Conservation (phyloP, 2,113 vertebrate species). For the Cyanoderma ruficeps region DNA sequence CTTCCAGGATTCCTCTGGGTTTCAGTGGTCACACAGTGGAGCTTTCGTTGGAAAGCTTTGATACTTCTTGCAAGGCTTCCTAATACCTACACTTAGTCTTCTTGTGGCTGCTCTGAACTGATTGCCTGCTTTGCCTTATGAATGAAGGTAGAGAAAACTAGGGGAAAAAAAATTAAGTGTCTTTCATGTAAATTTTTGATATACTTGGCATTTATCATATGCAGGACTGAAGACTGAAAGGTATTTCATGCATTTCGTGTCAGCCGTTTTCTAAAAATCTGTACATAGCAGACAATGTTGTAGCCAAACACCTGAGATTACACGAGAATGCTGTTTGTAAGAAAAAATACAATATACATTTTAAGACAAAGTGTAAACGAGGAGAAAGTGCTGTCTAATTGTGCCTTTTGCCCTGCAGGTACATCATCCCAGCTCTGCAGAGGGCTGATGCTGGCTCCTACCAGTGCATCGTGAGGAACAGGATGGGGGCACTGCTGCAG, state of each 20-base stretch:
- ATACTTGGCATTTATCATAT: not conserved
- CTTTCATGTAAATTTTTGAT: not conserved
- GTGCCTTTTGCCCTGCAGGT: slow-evolving; percentile 65
- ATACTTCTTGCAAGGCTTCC: not conserved
- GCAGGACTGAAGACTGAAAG: not conserved
- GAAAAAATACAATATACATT: not conserved
- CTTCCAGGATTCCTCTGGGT: not conserved
- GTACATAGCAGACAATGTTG: not conserved
- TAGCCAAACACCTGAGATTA: not conserved
- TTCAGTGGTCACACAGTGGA: not conserved
- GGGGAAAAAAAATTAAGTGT: not conserved
- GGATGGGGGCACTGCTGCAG: slow-evolving; percentile 86
- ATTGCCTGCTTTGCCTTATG: not conserved
- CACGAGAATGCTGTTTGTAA: not conserved
- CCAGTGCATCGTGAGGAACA: slow-evolving; percentile 86
- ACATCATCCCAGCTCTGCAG: slow-evolving; percentile 77
- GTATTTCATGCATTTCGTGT: not conserved
- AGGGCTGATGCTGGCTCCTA: slow-evolving; percentile 82
- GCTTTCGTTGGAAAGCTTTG: not conserved
- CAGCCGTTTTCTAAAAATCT: not conserved
- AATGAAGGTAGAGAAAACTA: not conserved
- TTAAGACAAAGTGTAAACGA: not conserved
- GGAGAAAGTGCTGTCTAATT: not conserved
- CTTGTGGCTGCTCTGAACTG: not conserved
- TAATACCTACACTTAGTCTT: not conserved